Evolutionary conservation across 2,113 vertebrate genomes (phyloP).

Genomic region (Bujurquina vittata): DNA sequence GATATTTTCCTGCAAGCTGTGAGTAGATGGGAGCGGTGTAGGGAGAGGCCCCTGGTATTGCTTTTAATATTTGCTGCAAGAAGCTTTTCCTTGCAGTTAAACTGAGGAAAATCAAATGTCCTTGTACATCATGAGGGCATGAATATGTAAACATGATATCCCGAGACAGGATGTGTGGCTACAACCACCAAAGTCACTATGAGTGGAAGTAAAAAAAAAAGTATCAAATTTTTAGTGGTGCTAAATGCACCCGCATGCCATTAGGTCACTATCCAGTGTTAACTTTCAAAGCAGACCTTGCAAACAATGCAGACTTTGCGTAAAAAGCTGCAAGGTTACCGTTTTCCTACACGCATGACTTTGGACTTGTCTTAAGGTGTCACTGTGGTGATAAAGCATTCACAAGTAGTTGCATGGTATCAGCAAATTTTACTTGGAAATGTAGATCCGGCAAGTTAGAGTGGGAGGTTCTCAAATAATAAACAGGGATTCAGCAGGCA

Average conservation of each 20-base stretch:
- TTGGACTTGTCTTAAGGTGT: constrained; percentile 5
- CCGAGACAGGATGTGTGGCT: background rate
- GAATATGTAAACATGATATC: constrained; percentile 10
- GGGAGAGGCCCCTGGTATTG: constrained; percentile 7
- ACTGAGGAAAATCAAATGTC: background rate
- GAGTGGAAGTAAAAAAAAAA: background rate
- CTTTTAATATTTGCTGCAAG: constrained; percentile 13
- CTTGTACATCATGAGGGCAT: background rate
- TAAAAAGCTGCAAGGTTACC: background rate
- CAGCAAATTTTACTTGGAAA: constrained; percentile 28
- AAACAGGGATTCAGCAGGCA: constrained; percentile 13
- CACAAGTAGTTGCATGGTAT: background rate
- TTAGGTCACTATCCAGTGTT: constrained; percentile 25
- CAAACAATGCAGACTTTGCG: constrained; percentile 33
- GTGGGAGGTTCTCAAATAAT: background rate
- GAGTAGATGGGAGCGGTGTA: background rate
- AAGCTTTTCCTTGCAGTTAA: constrained; percentile 2
- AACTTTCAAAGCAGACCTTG: constrained; percentile 46
- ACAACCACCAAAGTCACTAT: background rate
- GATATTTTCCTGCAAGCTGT: constrained; percentile 22
- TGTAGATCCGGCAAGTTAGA: background rate
- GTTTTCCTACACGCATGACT: constrained; percentile 18
- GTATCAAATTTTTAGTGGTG: constrained; percentile 2
- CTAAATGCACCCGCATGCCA: constrained; percentile 7
- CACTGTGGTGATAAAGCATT: constrained; percentile 29